phyloP scores from a whole-genome alignment of 2,888 invertebrate species.

The Andricus quercusramuli region DNA sequence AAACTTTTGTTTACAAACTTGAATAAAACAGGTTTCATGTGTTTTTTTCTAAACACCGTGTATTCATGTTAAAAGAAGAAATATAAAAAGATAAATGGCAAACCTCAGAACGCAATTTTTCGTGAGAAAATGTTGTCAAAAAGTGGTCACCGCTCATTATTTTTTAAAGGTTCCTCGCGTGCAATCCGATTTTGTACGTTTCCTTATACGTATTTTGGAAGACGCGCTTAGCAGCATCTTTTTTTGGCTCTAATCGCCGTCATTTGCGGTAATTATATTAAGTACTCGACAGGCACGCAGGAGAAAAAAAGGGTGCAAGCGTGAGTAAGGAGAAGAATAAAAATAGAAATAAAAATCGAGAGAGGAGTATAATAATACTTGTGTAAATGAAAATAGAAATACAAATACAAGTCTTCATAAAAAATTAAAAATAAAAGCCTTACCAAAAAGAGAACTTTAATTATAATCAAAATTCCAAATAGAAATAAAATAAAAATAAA shows the following conservation, averaged over 20 bases:
- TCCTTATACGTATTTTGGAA: conserved; percentile 11
- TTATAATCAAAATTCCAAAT: neutral
- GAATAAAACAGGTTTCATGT: neutral
- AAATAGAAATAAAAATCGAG: neutral
- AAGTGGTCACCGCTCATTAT: neutral
- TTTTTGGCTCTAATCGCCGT: conserved; percentile 8
- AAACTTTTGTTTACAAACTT: too few species aligned
- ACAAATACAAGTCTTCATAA: neutral
- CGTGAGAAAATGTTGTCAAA: conserved; percentile 13
- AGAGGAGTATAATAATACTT: neutral
- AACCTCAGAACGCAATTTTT: neutral
- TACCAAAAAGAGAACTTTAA: too few species aligned
- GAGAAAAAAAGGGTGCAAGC: conserved; percentile 13
- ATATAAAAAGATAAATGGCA: neutral
- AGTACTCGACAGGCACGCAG: conserved; percentile 9
- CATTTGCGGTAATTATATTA: conserved; percentile 19
- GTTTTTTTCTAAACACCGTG: neutral
- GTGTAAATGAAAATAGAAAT: neutral
- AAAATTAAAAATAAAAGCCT: neutral
- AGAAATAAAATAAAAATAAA: neutral
- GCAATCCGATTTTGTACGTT: conserved; percentile 2
- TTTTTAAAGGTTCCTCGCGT: neutral
- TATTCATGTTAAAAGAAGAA: neutral
- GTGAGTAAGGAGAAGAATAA: neutral
- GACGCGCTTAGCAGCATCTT: neutral